Evolutionary conservation across 2,113 vertebrate species (phyloP).

Genomic region (Peromyscus leucopus): DNA sequence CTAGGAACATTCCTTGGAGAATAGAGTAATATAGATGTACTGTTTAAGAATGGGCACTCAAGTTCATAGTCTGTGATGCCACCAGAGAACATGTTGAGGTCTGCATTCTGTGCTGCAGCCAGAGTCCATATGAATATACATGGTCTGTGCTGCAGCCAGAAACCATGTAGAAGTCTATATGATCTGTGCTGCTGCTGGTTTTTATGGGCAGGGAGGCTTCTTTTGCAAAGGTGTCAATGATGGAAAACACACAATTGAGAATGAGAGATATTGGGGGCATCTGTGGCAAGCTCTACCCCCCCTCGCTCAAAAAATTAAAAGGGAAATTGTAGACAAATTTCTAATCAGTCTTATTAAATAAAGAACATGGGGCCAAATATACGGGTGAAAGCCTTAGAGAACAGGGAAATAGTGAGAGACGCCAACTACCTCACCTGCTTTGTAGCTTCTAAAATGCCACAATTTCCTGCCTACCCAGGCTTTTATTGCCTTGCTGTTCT

Average conservation of each 20-base stretch:
- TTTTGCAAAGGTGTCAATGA: background rate
- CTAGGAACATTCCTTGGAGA: background rate
- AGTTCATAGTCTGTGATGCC: background rate
- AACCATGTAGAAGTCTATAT: background rate
- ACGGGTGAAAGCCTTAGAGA: too few species aligned
- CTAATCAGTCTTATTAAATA: too few species aligned
- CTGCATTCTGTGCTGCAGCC: background rate
- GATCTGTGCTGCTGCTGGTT: background rate
- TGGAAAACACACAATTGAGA: background rate
- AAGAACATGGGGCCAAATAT: too few species aligned
- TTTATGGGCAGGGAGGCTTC: background rate
- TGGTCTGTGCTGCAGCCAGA: background rate
- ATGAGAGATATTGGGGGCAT: background rate
- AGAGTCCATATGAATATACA: background rate
- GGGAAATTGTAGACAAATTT: too few species aligned
- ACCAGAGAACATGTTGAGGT: background rate
- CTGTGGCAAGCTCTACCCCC: background rate
- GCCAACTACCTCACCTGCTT: too few species aligned
- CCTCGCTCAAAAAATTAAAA: background rate
- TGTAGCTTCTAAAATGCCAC: too few species aligned
- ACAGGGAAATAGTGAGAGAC: too few species aligned
- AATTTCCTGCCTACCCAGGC: too few species aligned
- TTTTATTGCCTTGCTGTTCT: too few species aligned
- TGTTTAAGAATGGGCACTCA: too few species aligned
- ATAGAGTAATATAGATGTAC: background rate